phyloP scores from a whole-genome alignment of 2,888 invertebrate genomes.

The Odontomyia ornata region DNA sequence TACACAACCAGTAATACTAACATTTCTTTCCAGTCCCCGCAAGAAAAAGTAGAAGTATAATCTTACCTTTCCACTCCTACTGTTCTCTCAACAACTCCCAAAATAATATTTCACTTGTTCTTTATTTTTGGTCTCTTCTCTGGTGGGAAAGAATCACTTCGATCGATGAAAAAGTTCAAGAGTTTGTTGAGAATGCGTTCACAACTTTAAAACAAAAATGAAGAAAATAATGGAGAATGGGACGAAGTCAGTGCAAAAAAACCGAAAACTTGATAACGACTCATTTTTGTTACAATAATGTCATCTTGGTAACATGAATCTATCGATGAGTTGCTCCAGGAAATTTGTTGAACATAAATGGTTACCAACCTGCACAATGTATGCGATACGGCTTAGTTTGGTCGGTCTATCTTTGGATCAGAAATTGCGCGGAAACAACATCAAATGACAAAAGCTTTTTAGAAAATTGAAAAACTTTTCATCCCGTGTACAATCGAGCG shows the following conservation, averaged over 20 bases:
- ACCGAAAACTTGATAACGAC: slow-evolving; percentile 31
- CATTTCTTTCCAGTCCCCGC: not conserved
- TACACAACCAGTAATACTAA: no score
- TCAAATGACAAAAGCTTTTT: slow-evolving; percentile 47
- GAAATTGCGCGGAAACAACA: not conserved
- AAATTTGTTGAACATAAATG: slow-evolving; percentile 6
- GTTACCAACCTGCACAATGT: not conserved
- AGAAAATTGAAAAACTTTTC: slow-evolving; percentile 50
- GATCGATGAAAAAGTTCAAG: no score
- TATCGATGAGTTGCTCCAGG: not conserved
- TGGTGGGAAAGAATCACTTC: no score
- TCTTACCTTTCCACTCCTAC: no score
- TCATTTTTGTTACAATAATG: slow-evolving; percentile 15
- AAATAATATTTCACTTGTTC: no score
- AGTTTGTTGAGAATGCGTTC: no score
- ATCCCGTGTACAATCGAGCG: not conserved
- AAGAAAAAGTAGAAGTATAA: no score
- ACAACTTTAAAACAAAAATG: not conserved
- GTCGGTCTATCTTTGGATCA: not conserved
- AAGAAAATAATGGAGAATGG: not conserved
- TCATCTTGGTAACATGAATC: slow-evolving; percentile 1
- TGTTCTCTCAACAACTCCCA: no score
- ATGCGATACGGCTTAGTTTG: not conserved
- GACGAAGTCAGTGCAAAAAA: not conserved
- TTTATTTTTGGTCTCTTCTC: no score